Percentiles rank a stretch among this genome's conserved stretches.
phyloP scores from a whole-genome alignment of 2,888 invertebrate species.

The Cantharis nigra region DNA sequence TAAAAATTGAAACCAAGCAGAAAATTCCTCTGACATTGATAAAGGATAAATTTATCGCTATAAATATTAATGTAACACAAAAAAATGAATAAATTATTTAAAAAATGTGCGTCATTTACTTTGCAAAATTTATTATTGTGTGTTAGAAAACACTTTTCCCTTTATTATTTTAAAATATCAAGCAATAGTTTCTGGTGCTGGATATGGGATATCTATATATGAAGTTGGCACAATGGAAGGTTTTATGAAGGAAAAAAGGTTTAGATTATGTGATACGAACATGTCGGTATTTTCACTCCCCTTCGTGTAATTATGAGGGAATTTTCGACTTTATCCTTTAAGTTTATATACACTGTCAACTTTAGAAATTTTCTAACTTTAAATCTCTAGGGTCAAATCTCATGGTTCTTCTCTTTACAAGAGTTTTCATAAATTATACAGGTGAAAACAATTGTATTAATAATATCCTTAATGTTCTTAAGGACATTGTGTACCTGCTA shows the following conservation, averaged over 20 bases:
- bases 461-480: not conserved
- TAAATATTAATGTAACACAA: not conserved
- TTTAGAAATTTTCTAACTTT: not conserved
- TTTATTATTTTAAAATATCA: not conserved
- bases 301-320: not conserved
- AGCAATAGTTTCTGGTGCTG: not conserved
- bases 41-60: not conserved
- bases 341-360: not conserved
- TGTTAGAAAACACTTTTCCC: not conserved
- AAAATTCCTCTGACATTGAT: not conserved
- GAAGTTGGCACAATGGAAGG: not conserved
- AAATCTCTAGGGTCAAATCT: not conserved
- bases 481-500: too few species aligned
- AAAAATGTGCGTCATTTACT: not conserved
- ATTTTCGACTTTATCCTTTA: not conserved
- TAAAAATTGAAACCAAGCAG: not conserved
- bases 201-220: not conserved
- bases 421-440: not conserved
- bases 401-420: not conserved
- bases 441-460: not conserved
- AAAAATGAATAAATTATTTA: not conserved
- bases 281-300: not conserved
- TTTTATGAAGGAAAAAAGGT: not conserved
- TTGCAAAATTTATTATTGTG: not conserved
- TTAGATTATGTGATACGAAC: not conserved